Percentiles rank a stretch among this genome's conserved stretches.
phyloP scores from a whole-genome alignment of 1,140 invertebrate species.

The Drosophila suzukii region DNA sequence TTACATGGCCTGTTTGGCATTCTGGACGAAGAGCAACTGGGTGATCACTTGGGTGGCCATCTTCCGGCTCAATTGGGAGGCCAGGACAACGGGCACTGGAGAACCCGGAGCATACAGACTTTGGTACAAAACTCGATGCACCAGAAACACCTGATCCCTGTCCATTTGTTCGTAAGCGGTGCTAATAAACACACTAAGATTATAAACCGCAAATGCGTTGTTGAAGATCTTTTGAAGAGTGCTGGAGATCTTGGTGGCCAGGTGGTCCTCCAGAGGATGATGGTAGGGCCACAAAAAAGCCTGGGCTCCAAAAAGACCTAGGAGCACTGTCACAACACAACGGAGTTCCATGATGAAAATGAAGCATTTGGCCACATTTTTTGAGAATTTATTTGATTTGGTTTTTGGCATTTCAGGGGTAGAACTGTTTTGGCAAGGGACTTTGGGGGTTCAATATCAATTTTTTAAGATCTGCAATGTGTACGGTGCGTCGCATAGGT shows the following conservation, averaged over 20 bases:
- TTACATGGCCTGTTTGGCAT: slow-evolving; percentile 17
- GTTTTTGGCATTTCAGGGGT: slow-evolving; percentile 2
- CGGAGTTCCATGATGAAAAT: slow-evolving; percentile 14
- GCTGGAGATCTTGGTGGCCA: neutral
- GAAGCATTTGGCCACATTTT: neutral
- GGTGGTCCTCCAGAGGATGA: slow-evolving; percentile 1
- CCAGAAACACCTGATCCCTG: neutral
- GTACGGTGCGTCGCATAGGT: neutral
- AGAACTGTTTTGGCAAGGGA: neutral
- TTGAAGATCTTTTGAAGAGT: slow-evolving; percentile 29
- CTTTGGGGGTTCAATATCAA: neutral
- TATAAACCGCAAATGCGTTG: slow-evolving; percentile 23
- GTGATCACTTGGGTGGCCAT: neutral
- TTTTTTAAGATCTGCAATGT: neutral
- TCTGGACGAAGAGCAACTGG: slow-evolving; percentile 47
- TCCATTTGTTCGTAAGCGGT: slow-evolving; percentile 38
- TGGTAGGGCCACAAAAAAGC: slow-evolving; percentile 1
- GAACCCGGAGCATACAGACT: neutral
- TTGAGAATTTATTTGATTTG: slow-evolving; percentile 11
- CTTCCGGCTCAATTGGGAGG: neutral
- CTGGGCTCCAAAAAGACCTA: neutral
- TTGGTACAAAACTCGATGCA: slow-evolving; percentile 12
- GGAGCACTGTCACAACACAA: neutral
- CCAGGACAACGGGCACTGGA: slow-evolving; percentile 46
- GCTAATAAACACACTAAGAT: slow-evolving; percentile 41